A percentile compares a stretch with the other conserved stretches of the same genome.
Evolutionary conservation across 2,797 vertebrate species (phyloP).

Genomic region (Vultur gryphus): DNA sequence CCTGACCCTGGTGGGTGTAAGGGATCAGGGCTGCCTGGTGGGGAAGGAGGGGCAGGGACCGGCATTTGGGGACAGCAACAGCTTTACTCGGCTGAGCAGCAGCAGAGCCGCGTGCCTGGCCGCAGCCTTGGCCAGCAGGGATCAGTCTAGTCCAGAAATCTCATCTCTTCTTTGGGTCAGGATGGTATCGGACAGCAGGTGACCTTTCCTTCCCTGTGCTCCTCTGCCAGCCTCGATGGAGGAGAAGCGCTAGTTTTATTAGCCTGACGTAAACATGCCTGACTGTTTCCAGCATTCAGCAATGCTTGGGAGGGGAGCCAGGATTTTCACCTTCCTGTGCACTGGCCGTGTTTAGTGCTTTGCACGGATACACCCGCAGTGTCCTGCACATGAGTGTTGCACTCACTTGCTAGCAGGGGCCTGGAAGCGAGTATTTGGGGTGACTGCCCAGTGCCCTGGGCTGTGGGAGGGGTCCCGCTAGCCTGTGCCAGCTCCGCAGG

Average conservation of each 20-base stretch:
- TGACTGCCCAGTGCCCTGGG: neutral
- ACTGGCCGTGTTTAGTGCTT: neutral
- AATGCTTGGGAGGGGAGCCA: neutral
- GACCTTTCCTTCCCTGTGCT: neutral
- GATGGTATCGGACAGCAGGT: neutral
- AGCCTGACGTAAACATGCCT: neutral
- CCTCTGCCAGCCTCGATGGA: neutral
- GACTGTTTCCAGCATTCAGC: neutral
- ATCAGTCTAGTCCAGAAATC: neutral
- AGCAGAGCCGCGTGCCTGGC: rapidly evolving
- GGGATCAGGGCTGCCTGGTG: neutral
- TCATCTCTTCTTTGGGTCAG: neutral
- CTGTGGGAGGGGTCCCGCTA: neutral
- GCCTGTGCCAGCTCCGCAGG: neutral
- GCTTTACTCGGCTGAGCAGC: neutral
- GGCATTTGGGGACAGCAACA: neutral
- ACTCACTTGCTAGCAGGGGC: neutral
- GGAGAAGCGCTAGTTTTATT: neutral
- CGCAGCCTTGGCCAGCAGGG: neutral
- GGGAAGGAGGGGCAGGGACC: neutral
- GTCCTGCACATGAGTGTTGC: rapidly evolving
- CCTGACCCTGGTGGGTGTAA: neutral
- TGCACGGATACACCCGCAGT: rapidly evolving
- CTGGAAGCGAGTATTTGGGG: neutral
- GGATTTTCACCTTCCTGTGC: neutral